Base-by-base conservation (phyloP, 2,888 invertebrate species). In the Tetrapedia diversipes region DNA sequence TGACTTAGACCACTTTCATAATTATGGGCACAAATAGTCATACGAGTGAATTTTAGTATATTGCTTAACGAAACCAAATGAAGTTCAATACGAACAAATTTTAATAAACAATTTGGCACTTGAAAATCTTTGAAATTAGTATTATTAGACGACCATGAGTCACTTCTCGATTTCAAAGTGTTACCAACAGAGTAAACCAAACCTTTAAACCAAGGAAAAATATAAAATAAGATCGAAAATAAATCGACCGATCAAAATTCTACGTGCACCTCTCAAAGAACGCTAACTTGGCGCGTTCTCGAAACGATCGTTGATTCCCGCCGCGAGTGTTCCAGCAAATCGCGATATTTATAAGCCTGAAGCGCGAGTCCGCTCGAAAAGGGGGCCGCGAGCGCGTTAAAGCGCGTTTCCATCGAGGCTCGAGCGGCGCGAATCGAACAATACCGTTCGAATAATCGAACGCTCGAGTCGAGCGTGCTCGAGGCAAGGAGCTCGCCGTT, bases 401-500 rank as follows among this genome's bases (percentile, higher is more conserved):
- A 79, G 66, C 51, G 74, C 54, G 57, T 78, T 74, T 51, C 45
- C 63, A 70, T 45, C 34, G 65, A 59, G 53, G 63, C 56, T 63
- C 69, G 63, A 53, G 49, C 51, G 27, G 41, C 63, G 61, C 54
- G 51, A 60, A 60, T 71, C 71, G 67, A 80, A 79, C 80, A 80
- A 80, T 76, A 29, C 75, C 19, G 4, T 43, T 11, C 29, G 79
- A 70, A 80, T 70, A 80, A 80, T 80, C 70, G 79, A 75, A 67
- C 60, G 79, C 53, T 57, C 45, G 79, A 77, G 27, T 66, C 65
- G 77, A 77, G 77, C 53, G 66, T 61, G 49, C 78, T 71, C 16
- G 29, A 39, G 57, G 64, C 77, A 57, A 53, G 77, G n/a, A 47
- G n/a, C 61, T 45, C 34, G 39, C 34, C 71, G 45, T 57, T 64